Percentiles rank a stretch among this genome's conserved stretches.
These are phyloP conservation scores for Gnathonemus echidnorhynchus DNA, from an alignment of 2,113 vertebrate genomes.

Conservation along the genomic window DNA sequence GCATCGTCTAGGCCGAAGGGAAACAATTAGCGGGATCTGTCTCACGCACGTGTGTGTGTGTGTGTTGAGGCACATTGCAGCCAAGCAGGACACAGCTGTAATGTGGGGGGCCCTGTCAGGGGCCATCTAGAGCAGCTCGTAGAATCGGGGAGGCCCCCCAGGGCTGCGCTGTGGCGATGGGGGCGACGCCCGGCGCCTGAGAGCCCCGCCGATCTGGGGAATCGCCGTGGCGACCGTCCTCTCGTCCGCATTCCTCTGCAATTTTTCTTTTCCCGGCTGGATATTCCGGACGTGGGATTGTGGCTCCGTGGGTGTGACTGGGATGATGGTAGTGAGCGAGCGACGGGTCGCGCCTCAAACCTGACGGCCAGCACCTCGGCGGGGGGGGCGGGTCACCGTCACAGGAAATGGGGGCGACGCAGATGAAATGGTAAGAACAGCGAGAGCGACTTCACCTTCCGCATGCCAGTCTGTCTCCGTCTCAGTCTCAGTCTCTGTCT, in stretches of 20 bases:
- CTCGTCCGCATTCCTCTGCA: neutral
- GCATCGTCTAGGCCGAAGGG: neutral
- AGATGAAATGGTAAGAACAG: conserved; percentile 64
- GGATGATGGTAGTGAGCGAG: neutral
- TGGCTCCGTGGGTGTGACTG: neutral
- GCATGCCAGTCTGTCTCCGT: neutral
- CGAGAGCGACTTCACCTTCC: too few species aligned
- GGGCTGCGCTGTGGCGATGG: neutral
- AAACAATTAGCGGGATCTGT: neutral
- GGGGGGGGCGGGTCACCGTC: conserved; percentile 13
- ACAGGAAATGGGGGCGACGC: conserved; percentile 54
- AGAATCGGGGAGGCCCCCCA: neutral
- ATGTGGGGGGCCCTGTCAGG: conserved; percentile 28
- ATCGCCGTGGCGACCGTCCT: neutral
- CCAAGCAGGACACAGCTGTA: conserved; percentile 24
- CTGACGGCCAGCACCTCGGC: conserved; percentile 24
- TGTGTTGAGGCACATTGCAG: neutral
- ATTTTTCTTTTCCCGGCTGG: neutral
- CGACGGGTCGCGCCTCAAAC: conserved; percentile 8
- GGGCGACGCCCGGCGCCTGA: neutral
- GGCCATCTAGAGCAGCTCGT: neutral
- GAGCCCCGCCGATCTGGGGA: neutral
- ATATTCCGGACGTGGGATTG: neutral
- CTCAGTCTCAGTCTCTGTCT: neutral
- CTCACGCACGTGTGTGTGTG: neutral